Evolutionary conservation across 2,797 vertebrate species (phyloP), one percentile per base, ranked within the genome.

Genomic region (Chaetophractus vellerosus): DNA sequence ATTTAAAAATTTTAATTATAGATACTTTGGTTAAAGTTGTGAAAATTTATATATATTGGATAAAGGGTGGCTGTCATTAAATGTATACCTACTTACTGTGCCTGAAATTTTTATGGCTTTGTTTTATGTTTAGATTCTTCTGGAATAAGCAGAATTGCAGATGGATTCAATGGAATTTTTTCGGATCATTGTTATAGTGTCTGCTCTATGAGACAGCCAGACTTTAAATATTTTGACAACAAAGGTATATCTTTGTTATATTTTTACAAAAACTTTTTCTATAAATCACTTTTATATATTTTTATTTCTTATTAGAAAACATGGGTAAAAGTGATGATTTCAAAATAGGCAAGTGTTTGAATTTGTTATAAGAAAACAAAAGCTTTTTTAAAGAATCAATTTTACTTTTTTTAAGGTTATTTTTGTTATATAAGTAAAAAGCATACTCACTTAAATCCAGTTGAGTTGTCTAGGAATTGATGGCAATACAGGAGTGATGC

Each of bases 151-250:
- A 98, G 98, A 98, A 96, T 98, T 94, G 96, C 98, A 98, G 94
- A 98, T 98, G 96, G 98, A 98, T 97, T 98, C 94, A 99, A 97
- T 97, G 98, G 98, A 11, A 99, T 99, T 96, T 98, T 98, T 97
- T 99, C 98, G 90, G 98, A 99, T 86, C 98, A 99, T 96, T 99
- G 98, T 97, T 99, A 99, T 0, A 99, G 98, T 1, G 98, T 99
- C 88, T 99, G 98, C 96, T 99, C 98, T 86, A 98, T 99, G 98
- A 98, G 98, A 96, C 98, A 98, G 75, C 97, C 98, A 82, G 98
- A 99, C 79, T 90, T 79, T 63, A 98, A 97, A 93, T 96, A 96
- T 96, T 98, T 97, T 96, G 98, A 98, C 93, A 98, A 93, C 95
- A 98, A 98, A 98, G 98, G 98, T 99, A 98, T 97, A 96, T 69